These are phyloP conservation scores for Pelosia muscerda DNA, from an alignment of 2,888 invertebrate species.

Conservation along the genomic window DNA sequence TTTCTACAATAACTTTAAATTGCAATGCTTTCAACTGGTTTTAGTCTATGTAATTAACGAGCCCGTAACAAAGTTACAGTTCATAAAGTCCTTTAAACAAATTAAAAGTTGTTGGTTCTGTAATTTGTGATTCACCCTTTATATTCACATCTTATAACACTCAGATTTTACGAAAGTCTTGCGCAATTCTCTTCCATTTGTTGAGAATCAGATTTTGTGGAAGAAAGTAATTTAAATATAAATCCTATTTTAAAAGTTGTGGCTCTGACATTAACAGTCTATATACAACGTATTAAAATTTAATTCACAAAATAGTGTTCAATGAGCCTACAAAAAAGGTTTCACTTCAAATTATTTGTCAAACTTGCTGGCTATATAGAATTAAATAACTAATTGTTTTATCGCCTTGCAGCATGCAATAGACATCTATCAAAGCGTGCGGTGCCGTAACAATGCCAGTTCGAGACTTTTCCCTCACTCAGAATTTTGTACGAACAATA, in stretches of 20 bases:
- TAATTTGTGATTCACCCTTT: not conserved
- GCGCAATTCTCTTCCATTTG: not conserved
- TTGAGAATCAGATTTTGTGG: not conserved
- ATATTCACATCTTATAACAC: not conserved
- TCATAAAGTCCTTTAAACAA: constrained; percentile 3
- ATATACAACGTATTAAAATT: no score
- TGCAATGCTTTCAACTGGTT: not conserved
- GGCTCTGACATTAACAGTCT: no score
- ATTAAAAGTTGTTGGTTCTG: not conserved
- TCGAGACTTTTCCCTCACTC: no score
- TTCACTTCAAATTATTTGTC: no score
- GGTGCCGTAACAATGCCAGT: no score
- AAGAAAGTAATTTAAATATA: not conserved
- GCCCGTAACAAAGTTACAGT: not conserved
- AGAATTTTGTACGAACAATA: no score
- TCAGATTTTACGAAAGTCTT: not conserved
- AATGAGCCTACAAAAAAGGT: no score
- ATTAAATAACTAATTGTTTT: no score
- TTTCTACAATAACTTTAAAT: not conserved
- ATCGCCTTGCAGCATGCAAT: no score
- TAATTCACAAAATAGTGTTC: no score
- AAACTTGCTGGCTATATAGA: no score
- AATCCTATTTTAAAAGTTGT: not conserved
- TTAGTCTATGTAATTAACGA: not conserved
- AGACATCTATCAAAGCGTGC: no score